Conservation (phyloP, 2,797 vertebrate species). For the Rhynchotus rufescens region DNA sequence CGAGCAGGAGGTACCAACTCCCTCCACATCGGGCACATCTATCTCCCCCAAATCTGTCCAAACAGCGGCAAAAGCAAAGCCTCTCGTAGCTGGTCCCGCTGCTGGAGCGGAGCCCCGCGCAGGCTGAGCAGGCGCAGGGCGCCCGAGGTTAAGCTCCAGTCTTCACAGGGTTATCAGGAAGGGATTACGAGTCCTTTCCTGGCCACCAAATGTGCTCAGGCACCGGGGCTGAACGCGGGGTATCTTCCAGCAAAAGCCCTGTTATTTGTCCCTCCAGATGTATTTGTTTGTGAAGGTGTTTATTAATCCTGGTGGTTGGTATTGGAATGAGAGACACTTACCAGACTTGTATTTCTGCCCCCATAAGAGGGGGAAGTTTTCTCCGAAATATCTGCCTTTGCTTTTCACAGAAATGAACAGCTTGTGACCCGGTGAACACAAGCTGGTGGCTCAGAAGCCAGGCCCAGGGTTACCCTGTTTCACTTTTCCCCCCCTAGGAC, state of each 20-base stretch:
- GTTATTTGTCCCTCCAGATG: background rate
- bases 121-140: background rate
- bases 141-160: constrained; percentile 59
- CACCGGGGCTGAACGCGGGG: background rate
- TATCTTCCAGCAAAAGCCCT: constrained; percentile 1
- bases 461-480: background rate
- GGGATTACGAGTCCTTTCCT: constrained; percentile 39
- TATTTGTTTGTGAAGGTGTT: background rate
- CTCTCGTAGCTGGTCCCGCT: background rate
- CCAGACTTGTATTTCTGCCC: background rate
- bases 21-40: background rate
- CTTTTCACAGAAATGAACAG: background rate
- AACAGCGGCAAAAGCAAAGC: background rate
- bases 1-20: background rate
- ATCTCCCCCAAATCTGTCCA: background rate
- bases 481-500: background rate
- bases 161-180: constrained; percentile 42
- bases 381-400: background rate
- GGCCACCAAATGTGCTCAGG: background rate
- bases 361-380: background rate
- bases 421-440: background rate
- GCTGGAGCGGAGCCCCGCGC: constrained; percentile 16
- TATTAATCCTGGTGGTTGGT: background rate
- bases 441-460: background rate
- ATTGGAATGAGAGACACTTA: background rate